Evolutionary conservation across 2,888 invertebrate genomes (phyloP).

Genomic region (Amblyjoppa proteus): DNA sequence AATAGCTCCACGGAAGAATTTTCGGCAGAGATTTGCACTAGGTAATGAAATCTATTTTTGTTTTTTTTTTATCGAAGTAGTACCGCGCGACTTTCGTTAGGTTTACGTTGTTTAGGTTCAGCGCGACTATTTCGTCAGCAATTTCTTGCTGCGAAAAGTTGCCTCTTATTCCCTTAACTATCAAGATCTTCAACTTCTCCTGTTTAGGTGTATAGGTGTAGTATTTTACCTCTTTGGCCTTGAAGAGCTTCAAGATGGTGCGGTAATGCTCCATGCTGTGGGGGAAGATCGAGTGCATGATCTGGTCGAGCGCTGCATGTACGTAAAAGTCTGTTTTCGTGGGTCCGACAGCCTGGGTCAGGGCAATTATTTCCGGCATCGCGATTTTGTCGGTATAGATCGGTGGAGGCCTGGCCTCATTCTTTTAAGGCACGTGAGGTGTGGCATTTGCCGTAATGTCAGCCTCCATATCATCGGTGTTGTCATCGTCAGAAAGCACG

Average conservation of each 20-base stretch:
- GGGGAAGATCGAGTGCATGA: background rate
- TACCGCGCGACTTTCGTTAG: slow-evolving; percentile 9
- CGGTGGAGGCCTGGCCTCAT: slow-evolving; percentile 1
- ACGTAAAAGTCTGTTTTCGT: background rate
- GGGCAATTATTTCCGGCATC: background rate
- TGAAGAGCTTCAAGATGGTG: background rate
- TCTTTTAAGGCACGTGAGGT: background rate
- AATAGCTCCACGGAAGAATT: background rate
- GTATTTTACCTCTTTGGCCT: background rate
- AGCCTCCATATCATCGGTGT: too few species aligned
- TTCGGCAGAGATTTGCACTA: slow-evolving; percentile 35
- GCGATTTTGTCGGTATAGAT: background rate
- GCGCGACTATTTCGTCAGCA: slow-evolving; percentile 11
- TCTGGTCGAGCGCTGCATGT: background rate
- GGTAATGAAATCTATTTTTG: slow-evolving; percentile 1
- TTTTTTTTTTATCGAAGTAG: slow-evolving; percentile 32
- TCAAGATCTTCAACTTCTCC: slow-evolving; percentile 6
- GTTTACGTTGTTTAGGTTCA: slow-evolving; percentile 6
- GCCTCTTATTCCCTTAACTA: slow-evolving; percentile 30
- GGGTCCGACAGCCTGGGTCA: background rate
- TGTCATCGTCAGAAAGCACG: too few species aligned
- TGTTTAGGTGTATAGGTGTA: slow-evolving; percentile 28
- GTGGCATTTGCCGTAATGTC: too few species aligned
- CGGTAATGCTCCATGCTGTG: background rate
- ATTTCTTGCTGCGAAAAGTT: slow-evolving; percentile 23